Evolutionary conservation across 2,113 vertebrate genomes (phyloP).

Genomic region (Thermophis baileyi): DNA sequence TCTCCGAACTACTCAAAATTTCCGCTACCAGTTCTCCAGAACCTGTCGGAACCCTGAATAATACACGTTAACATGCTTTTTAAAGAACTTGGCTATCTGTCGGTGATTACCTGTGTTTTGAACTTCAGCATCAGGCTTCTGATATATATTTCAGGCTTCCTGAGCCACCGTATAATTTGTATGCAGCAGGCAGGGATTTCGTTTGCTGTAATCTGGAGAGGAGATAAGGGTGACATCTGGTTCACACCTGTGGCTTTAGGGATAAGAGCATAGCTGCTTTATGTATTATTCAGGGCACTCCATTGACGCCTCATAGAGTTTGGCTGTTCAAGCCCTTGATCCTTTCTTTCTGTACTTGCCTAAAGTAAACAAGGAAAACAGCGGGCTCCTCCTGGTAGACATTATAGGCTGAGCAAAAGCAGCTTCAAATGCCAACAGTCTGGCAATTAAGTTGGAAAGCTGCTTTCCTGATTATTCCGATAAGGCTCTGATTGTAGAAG

Average conservation of each 20-base stretch:
- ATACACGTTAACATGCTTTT: slow-evolving; percentile 45
- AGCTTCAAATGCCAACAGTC: slow-evolving; percentile 8
- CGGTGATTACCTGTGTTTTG: slow-evolving; percentile 71
- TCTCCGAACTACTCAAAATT: too few relatives aligned
- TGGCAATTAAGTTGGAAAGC: slow-evolving; percentile 25
- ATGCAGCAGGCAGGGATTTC: slow-evolving; percentile 62
- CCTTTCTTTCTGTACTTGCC: slow-evolving; percentile 54
- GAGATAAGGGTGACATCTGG: slow-evolving; percentile 71
- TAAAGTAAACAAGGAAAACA: slow-evolving; percentile 58
- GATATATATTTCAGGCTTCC: slow-evolving; percentile 65
- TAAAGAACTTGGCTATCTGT: slow-evolving; percentile 68
- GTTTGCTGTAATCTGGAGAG: slow-evolving; percentile 70
- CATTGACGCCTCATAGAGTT: slow-evolving; percentile 45
- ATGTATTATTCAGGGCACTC: slow-evolving; percentile 58
- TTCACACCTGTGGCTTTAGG: slow-evolving; percentile 70
- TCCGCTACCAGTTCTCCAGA: too few relatives aligned
- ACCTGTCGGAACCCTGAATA: too few relatives aligned
- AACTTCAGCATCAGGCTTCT: slow-evolving; percentile 59
- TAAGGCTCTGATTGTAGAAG: slow-evolving; percentile 33
- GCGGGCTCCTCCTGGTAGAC: slow-evolving; percentile 27
- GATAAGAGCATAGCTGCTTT: slow-evolving; percentile 59
- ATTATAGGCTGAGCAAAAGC: slow-evolving; percentile 36
- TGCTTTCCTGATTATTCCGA: slow-evolving; percentile 54
- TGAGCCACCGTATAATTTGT: slow-evolving; percentile 63
- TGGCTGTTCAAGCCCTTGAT: slow-evolving; percentile 53